Evolutionary conservation across 2,797 vertebrate species (phyloP).

Genomic region (Naso thynnoides): DNA sequence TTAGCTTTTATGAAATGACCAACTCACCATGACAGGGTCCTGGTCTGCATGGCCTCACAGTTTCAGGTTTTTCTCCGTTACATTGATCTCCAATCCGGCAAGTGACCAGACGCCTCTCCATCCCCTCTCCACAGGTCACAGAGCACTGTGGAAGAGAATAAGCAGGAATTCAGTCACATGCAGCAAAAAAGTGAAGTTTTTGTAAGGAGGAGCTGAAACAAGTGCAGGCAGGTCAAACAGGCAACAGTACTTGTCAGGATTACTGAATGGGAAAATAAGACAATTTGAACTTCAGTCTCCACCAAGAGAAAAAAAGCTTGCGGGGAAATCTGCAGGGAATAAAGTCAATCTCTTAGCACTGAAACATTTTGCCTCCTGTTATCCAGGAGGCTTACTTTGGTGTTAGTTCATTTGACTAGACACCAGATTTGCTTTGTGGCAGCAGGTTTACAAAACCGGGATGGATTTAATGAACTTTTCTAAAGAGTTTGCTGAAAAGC

Average conservation of each 20-base stretch:
- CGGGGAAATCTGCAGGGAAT: too few species aligned
- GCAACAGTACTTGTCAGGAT: not conserved
- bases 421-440: too few species aligned
- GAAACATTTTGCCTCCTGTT: too few species aligned
- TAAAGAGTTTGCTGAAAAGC: too few species aligned
- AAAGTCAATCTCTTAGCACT: too few species aligned
- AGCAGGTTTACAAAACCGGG: too few species aligned
- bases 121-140: slow-evolving; percentile 93
- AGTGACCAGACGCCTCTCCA: slow-evolving; percentile 87
- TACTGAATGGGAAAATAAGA: slow-evolving; percentile 14
- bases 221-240: slow-evolving; percentile 3
- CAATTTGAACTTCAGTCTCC: not conserved
- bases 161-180: slow-evolving; percentile 13
- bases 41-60: slow-evolving; percentile 84
- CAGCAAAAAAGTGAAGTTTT: not conserved
- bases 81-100: slow-evolving; percentile 91
- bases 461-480: too few species aligned
- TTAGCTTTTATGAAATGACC: not conserved
- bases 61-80: slow-evolving; percentile 89
- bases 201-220: not conserved
- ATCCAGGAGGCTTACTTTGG: too few species aligned
- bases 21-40: slow-evolving; percentile 89
- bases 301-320: too few species aligned
- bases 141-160: slow-evolving; percentile 87
- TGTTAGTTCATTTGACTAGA: too few species aligned